Evolutionary conservation across 1,140 invertebrate genomes (phyloP).

Genomic region (Himalopsyche phryganea): DNA sequence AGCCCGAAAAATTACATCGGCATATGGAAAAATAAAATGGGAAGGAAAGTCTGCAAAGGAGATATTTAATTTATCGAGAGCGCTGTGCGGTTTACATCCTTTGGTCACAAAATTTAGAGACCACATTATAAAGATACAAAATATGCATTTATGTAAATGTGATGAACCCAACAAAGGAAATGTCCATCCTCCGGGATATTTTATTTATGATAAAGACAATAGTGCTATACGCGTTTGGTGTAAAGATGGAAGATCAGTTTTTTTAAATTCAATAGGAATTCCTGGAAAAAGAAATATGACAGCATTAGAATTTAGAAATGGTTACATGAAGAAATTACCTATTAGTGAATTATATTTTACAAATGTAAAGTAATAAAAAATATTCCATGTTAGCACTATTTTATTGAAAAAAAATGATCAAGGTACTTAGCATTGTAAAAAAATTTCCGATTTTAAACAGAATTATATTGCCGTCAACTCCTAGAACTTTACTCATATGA

Average conservation of each 20-base stretch:
- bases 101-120: constrained; percentile 59
- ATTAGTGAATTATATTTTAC: constrained; percentile 22
- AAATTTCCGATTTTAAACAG: too few relatives aligned
- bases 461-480: too few relatives aligned
- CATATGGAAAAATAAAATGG: constrained; percentile 63
- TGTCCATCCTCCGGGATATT: constrained; percentile 41
- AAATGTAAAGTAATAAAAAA: constrained; percentile 1
- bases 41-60: constrained; percentile 55
- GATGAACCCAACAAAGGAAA: constrained; percentile 10
- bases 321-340: constrained; percentile 56
- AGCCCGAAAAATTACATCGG: constrained; percentile 68
- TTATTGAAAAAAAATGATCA: too few relatives aligned
- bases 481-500: too few relatives aligned
- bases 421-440: too few relatives aligned
- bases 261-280: constrained; percentile 56
- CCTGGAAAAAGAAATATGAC: constrained; percentile 59
- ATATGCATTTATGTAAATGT: constrained; percentile 38
- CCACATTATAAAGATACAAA: constrained; percentile 37
- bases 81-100: constrained; percentile 60
- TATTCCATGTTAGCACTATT: too few relatives aligned
- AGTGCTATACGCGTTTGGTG: constrained; percentile 57
- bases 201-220: constrained; percentile 52
- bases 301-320: constrained; percentile 66
- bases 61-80: constrained; percentile 65
- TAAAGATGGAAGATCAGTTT: constrained; percentile 55